Conservation (phyloP, 2,888 invertebrate genomes). For the Pelosia muscerda region DNA sequence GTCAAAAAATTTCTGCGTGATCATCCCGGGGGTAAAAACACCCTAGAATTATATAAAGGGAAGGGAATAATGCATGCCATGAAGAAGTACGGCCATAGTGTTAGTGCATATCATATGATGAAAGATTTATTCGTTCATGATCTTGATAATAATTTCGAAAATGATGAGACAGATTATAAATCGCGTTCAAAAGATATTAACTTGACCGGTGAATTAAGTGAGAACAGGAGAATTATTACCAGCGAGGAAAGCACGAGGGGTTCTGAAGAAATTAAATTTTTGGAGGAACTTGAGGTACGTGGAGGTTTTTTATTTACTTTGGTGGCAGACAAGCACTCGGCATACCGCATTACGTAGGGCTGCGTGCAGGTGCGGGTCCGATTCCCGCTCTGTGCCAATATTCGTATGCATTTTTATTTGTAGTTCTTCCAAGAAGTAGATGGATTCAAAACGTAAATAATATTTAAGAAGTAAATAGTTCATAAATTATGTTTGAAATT, state of each 20-base stretch:
- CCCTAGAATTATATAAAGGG: slow-evolving; percentile 86
- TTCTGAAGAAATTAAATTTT: slow-evolving; percentile 68
- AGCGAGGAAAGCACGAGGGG: slow-evolving; percentile 64
- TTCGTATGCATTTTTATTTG: too few species aligned
- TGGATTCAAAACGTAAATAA: too few species aligned
- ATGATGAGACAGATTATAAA: slow-evolving; percentile 70
- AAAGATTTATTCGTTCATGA: slow-evolving; percentile 78
- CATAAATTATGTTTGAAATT: too few species aligned
- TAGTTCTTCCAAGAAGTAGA: too few species aligned
- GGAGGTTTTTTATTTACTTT: neutral
- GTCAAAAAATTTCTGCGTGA: slow-evolving; percentile 89
- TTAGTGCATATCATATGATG: slow-evolving; percentile 89
- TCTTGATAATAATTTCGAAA: slow-evolving; percentile 41
- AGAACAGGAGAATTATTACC: slow-evolving; percentile 75
- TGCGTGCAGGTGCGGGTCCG: too few species aligned
- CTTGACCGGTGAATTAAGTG: slow-evolving; percentile 74
- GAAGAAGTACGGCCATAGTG: slow-evolving; percentile 87
- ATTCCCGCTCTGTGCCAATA: too few species aligned
- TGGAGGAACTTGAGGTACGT: slow-evolving; percentile 80
- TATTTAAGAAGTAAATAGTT: too few species aligned
- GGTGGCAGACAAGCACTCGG: too few species aligned
- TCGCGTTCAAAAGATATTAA: slow-evolving; percentile 73
- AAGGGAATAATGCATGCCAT: slow-evolving; percentile 86
- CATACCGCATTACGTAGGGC: too few species aligned
- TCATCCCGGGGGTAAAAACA: slow-evolving; percentile 92